Evolutionary conservation across 2,113 vertebrate species (phyloP).

Genomic region (Crotophaga sulcirostris): DNA sequence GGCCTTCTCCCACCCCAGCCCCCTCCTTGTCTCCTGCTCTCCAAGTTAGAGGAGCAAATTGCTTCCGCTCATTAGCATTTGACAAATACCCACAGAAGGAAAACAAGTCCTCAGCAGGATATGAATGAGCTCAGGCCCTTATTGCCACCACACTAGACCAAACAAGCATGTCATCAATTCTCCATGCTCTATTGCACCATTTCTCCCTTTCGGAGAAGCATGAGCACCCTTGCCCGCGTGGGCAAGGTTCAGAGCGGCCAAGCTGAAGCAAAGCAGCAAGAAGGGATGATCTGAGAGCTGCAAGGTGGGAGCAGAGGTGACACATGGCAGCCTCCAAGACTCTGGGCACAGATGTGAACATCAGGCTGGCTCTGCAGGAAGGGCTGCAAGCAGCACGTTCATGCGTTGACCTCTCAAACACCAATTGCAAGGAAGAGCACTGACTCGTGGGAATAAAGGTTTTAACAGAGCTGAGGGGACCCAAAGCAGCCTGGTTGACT

Average conservation of each 20-base stretch:
- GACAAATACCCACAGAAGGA: not conserved
- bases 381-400: not conserved
- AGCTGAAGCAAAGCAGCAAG: not conserved
- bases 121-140: not conserved
- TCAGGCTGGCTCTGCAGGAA: not conserved
- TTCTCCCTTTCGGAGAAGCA: not conserved
- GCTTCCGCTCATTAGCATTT: slow-evolving; percentile 7
- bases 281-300: not conserved
- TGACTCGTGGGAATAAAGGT: fast-evolving
- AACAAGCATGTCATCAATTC: not conserved
- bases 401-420: not conserved
- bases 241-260: not conserved
- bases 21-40: not conserved
- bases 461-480: not conserved
- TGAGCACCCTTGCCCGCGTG: fast-evolving
- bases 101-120: slow-evolving; percentile 5
- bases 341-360: not conserved
- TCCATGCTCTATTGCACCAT: not conserved
- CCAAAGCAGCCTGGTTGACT: not conserved
- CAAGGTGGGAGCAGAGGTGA: not conserved
- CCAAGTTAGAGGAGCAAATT: not conserved
- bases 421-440: too few relatives aligned
- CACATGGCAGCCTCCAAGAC: not conserved
- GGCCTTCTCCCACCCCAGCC: not conserved
- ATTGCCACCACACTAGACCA: not conserved